Evolutionary conservation across 2,113 vertebrate species (phyloP), one percentile per base, ranked within the genome.

Genomic region (Grantiella picta): DNA sequence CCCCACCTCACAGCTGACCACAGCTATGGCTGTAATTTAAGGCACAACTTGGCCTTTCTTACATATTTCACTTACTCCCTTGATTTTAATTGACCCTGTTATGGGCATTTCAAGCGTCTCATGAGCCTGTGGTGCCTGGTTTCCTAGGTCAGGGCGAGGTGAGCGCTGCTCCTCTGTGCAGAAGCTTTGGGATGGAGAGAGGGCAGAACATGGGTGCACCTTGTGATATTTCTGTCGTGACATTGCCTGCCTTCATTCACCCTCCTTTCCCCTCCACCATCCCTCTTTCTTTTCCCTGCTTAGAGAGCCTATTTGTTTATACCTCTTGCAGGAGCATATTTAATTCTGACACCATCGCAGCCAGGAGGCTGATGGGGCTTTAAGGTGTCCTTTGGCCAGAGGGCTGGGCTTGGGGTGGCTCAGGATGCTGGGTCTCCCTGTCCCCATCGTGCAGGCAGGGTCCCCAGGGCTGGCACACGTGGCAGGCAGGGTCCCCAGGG

Each of bases 1-100:
- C 64, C 28, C 35, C 1, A 0, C 35, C 56, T n/a, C 2, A 0
- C 33, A 45, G 35, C 25, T 78, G 47, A 5, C 21, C 53, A 21
- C 5, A n/a, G 45, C 57, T 28, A 1, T 3, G 40, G 50, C 7
- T 23, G 29, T 49, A 49, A 90, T 69, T 93, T 76, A 73, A 85
- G 45, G 79, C 66, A 69, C 50, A 65, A 90, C 79, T 72, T 63
- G 82, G 25, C 45, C 79, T 77, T 88, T 82, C 50, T 73, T 72
- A 70, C n/a, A 2, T 93, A 64, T 94, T 94, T 87, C 59, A 24
- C 56, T 72, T 33, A 20, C 11, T 40, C 35, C 47, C 40, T 82
- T 42, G 70, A 33, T 90, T 88, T 92, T 76, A 65, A 42, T 20
- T 53, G 59, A 90, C 45, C 59, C 47, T 1, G 2, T 77, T 42